Base-by-base conservation (phyloP, 2,888 invertebrate genomes). In the Phalera bucephala region DNA sequence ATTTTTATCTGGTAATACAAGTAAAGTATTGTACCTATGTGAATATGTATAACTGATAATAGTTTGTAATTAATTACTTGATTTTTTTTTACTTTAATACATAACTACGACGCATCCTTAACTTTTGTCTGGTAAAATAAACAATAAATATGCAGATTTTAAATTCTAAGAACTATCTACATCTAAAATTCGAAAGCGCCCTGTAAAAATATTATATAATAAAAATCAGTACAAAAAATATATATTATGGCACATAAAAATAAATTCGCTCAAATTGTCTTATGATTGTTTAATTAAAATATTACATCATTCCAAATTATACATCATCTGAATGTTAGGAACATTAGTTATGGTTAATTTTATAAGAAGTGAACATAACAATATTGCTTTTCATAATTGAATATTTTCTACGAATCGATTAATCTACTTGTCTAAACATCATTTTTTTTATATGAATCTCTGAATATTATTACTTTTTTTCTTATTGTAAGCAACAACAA, bases 241-340 rank as follows among this genome's bases (percentile, higher is more conserved):
- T 48, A 21, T 66, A 74, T 74, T 66, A 74, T 74, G 74, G 74
- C 74, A 73, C 72, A 52, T 48, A 46, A 50, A 67, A 53, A 56
- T 61, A 62, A 64, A 63, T 56, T 65, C 59, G 36, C 11, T 44
- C 32, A 38, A 40, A 40, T 42, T 36, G 37, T 45, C 31, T 39
- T 40, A 36, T 37, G 35, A 26, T 14, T 45, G 40, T 37, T 35
- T 40, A 7, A 14, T 35, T 40, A 7, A 14, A 14, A 14, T 9
- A 14, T 14, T 21, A 21, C 3, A 21, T 17, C 3, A 17, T 6
- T 6, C 17, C 17, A 3, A 17, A 17, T 17, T 4, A 21, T 8
- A 11, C 12, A 9, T 10, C 3, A 10, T 25, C 7, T 25, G 7
- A 29, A 6, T 8, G 19, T 29, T 29, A 29, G 19, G 29, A 29